Evolutionary conservation across 37 sponge, comb jelly and placozoan genomes (phyloP), one percentile per base, ranked within the genome.

Genomic region (Theonella swinhoei): DNA sequence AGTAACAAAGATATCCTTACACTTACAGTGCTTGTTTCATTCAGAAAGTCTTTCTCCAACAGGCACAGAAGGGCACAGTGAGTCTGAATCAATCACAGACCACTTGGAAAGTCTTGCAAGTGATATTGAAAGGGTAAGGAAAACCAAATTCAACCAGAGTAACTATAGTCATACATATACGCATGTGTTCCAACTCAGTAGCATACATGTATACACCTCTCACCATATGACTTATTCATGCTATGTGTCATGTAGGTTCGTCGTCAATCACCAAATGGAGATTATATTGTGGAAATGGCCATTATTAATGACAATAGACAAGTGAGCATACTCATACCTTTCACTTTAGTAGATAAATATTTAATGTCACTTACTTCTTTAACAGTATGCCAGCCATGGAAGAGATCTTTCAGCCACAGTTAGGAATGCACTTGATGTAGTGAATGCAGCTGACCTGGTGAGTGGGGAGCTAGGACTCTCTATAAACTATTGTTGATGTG

Each of bases 301-400:
- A 35, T 91, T 2, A 63, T 91, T 33, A 91, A 91, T 78, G 89
- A 89, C 41, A 36, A 34, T 0, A 26, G 68, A n/a, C 84, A 89
- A 70, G 83, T 82, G 42, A 30, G 74, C 61, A n/a, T n/a, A n/a
- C n/a, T 2, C 24, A 26, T 58, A 9, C 0, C 72, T 34, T 38
- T 38, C 28, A 2, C 23, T 4, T 3, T 17, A 4, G 3, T 3
- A 4, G 19, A 25, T 75, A 1, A 0, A 75, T 20, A 23, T n/a
- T 65, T 23, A 23, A 29, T 65, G 66, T 65, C 5, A 24, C 66
- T 47, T n/a, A n/a, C 11, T 20, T 19, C 11, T 65, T 65, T 65
- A 33, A 74, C 58, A 83, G 76, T 80, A 40, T 25, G 24, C 20
- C 3, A 4, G 38, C 31, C 60, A 36, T 8, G 64, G 33, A 30